phyloP scores from a whole-genome alignment of 2,113 vertebrate genomes.

The Mixornis gularis region DNA sequence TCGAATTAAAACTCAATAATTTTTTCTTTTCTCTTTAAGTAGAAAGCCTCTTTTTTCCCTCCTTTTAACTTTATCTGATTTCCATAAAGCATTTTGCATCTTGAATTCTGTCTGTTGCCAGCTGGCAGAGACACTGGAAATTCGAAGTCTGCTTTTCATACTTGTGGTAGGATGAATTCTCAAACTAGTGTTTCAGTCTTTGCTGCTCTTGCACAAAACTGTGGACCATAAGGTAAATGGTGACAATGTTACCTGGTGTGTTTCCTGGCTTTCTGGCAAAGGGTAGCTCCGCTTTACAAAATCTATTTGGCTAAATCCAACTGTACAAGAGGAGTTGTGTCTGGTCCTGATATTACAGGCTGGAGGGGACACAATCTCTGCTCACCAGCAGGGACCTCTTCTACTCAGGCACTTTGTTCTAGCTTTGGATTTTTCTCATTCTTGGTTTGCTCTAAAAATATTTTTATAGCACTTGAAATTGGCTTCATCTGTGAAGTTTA shows the following conservation, averaged over 20 bases:
- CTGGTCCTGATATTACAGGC: not conserved
- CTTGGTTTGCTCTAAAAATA: not conserved
- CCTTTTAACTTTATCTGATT: not conserved
- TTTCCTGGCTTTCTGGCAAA: not conserved
- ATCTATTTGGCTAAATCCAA: not conserved
- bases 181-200: rapidly evolving
- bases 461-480: not conserved
- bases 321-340: not conserved
- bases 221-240: not conserved
- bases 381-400: not conserved
- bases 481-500: not conserved
- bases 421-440: not conserved
- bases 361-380: not conserved
- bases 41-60: rapidly evolving
- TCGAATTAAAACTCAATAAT: not conserved
- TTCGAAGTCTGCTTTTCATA: not conserved
- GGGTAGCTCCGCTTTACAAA: not conserved
- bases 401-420: rapidly evolving
- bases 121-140: not conserved
- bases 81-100: not conserved
- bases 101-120: not conserved
- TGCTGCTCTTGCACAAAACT: not conserved
- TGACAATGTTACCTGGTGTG: not conserved
- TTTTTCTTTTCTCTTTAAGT: not conserved
- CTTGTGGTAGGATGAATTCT: not conserved